phyloP scores from a whole-genome alignment of 2,888 invertebrate genomes.

The Campoplex capitator region DNA sequence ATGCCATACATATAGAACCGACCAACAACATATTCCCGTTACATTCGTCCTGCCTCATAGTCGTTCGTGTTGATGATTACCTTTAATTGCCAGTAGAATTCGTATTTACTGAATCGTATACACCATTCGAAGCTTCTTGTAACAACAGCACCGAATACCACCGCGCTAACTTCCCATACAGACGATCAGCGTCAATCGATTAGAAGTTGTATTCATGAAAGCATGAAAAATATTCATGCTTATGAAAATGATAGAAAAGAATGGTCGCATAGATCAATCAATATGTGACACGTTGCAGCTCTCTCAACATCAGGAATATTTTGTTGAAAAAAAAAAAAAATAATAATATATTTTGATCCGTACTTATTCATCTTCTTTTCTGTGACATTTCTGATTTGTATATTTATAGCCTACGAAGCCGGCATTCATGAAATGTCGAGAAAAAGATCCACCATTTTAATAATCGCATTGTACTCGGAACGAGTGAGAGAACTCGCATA shows the following conservation, averaged over 20 bases:
- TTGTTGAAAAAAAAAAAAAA: background rate
- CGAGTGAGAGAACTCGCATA: constrained; percentile 4
- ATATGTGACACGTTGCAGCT: background rate
- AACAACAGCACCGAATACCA: background rate
- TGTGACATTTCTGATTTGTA: background rate
- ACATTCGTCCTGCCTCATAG: background rate
- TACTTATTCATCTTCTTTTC: background rate
- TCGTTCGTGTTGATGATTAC: constrained; percentile 1
- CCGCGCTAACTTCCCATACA: background rate
- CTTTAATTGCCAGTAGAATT: constrained; percentile 20
- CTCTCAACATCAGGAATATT: background rate
- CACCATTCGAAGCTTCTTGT: background rate
- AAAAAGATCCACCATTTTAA: background rate
- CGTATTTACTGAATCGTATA: background rate
- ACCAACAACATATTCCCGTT: background rate
- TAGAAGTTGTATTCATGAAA: too few relatives aligned
- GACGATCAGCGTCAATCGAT: background rate
- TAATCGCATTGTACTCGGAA: constrained; percentile 15
- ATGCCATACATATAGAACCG: background rate
- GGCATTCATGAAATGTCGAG: background rate
- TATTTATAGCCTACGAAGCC: background rate
- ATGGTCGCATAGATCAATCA: background rate
- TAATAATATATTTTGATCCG: background rate
- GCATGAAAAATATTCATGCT: background rate
- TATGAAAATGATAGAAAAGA: background rate